These are phyloP conservation scores for Bungarus multicinctus DNA, from an alignment of 2,113 vertebrate species.

Conservation along the genomic window DNA sequence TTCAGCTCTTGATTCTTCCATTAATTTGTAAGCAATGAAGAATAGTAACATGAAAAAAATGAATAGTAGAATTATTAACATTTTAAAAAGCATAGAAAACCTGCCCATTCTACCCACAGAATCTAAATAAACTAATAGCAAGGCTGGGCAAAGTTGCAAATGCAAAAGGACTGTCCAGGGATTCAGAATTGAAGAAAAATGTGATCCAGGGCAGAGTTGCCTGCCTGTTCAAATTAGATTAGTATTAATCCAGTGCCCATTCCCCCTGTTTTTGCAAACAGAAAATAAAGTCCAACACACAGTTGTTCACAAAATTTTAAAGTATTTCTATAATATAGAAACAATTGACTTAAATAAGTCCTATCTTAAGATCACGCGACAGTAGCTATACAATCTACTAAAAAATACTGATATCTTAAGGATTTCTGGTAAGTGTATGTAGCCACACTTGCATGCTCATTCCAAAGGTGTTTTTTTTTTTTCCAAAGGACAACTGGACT, in stretches of 20 bases:
- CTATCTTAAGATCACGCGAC: not conserved
- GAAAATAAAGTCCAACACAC: not conserved
- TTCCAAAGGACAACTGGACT: not conserved
- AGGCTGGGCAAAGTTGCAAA: not conserved
- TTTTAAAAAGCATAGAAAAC: not conserved
- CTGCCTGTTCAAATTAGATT: not conserved
- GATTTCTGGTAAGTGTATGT: not conserved
- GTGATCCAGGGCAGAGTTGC: not conserved
- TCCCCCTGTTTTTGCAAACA: not conserved
- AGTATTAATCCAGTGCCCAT: not conserved
- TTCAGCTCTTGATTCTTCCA: not conserved
- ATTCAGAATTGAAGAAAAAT: not conserved
- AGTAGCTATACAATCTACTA: not conserved
- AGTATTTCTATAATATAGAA: not conserved
- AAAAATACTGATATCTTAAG: not conserved
- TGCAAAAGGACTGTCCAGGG: not conserved
- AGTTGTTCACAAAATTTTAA: not conserved
- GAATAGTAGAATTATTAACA: not conserved
- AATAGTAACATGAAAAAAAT: not conserved
- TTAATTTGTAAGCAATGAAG: not conserved
- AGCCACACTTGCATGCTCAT: not conserved
- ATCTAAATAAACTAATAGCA: not conserved
- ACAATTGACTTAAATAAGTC: not conserved
- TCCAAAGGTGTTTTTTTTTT: not conserved
- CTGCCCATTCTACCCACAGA: not conserved